phyloP scores from a whole-genome alignment of 2,797 vertebrate species.

The Sebastes nivosus region DNA sequence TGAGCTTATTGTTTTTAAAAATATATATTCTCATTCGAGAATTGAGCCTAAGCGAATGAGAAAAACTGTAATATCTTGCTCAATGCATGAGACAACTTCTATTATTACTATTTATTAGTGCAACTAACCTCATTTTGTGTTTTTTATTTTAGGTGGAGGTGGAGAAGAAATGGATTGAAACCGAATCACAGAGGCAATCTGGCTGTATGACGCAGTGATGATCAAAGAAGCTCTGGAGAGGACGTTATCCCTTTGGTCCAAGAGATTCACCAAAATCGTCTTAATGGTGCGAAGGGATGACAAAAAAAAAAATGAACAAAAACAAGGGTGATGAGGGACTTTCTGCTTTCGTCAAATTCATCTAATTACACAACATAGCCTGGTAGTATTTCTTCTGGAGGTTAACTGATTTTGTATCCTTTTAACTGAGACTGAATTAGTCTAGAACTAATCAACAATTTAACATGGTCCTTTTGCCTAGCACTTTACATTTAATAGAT shows the following conservation, averaged over 20 bases:
- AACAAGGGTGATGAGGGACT: conserved; percentile 50
- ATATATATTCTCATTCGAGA: too few relatives aligned
- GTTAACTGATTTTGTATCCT: conserved; percentile 54
- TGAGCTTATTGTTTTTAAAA: too few relatives aligned
- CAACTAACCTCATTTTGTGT: conserved; percentile 2
- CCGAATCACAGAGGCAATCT: conserved; percentile 86
- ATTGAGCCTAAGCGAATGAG: too few relatives aligned
- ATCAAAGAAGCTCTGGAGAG: conserved; percentile 13
- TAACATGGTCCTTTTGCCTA: conserved; percentile 66
- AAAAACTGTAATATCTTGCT: neutral
- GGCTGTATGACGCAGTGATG: conserved; percentile 90
- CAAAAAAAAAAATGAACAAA: conserved; percentile 22
- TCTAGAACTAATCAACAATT: conserved; percentile 54
- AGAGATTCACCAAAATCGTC: conserved; percentile 27
- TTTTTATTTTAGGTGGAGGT: conserved; percentile 90
- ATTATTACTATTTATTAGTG: neutral
- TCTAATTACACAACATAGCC: conserved; percentile 47
- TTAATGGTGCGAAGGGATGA: conserved; percentile 22
- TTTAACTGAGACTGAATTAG: conserved; percentile 60
- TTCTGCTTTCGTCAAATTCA: conserved; percentile 56
- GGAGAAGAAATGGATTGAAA: conserved; percentile 94
- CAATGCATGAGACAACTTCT: neutral
- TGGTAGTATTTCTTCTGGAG: conserved; percentile 51
- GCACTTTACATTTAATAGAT: conserved; percentile 81
- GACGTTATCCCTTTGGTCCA: conserved; percentile 6